Conservation (phyloP, 2,797 vertebrate genomes). For the Pogoniulus pusillus region DNA sequence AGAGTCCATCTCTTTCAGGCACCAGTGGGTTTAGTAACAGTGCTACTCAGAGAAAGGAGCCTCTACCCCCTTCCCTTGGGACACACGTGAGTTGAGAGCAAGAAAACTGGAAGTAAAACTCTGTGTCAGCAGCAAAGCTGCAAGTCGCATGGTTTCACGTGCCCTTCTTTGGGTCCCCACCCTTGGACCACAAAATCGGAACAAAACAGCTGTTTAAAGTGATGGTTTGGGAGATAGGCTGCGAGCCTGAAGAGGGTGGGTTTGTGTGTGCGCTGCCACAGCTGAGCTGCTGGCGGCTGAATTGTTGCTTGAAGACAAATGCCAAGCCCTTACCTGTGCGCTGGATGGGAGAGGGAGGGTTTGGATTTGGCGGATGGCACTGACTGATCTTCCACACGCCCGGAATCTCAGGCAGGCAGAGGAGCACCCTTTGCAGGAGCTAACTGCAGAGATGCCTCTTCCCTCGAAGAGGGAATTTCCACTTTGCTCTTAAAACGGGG, state of each 20-base stretch:
- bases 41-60: not conserved
- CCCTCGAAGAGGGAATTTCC: not conserved
- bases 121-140: not conserved
- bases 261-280: not conserved
- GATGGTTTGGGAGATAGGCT: not conserved
- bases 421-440: not conserved
- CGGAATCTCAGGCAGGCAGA: not conserved
- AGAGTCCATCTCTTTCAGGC: rapidly evolving
- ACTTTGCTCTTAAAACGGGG: not conserved
- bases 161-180: not conserved
- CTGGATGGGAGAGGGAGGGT: not conserved
- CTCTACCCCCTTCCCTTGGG: not conserved
- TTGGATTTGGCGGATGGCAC: not conserved
- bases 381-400: not conserved
- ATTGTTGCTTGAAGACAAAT: not conserved
- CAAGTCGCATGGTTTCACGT: rapidly evolving
- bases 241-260: not conserved
- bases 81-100: not conserved
- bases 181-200: not conserved
- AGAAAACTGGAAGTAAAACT: slow-evolving; percentile 14
- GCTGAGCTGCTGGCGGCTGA: not conserved
- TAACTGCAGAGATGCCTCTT: not conserved
- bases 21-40: rapidly evolving
- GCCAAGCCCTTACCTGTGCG: not conserved
- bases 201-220: not conserved